Conservation (phyloP, 2,797 vertebrate species). For the Sebastes minor region DNA sequence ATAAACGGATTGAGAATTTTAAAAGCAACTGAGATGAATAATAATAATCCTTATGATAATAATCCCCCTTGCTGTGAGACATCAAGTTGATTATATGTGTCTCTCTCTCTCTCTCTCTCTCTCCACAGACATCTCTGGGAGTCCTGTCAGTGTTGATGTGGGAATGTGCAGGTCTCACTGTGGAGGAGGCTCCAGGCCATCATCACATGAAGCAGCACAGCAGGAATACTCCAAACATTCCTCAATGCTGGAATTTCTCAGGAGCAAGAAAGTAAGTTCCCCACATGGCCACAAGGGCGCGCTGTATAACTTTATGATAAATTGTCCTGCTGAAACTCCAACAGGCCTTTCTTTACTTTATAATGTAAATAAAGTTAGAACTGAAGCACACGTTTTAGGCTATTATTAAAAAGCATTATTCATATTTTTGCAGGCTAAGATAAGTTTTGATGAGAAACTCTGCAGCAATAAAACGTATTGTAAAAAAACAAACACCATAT, state of each 20-base stretch:
- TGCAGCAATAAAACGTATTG: too few species aligned
- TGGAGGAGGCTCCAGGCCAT: slow-evolving; percentile 37
- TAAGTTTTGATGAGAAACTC: too few species aligned
- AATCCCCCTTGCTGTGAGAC: neutral
- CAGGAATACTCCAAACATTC: slow-evolving; percentile 75
- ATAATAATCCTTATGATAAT: neutral
- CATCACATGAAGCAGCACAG: slow-evolving; percentile 44
- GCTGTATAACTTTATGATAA: slow-evolving; percentile 12
- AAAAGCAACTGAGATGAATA: neutral
- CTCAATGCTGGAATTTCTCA: slow-evolving; percentile 84
- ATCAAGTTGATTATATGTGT: neutral
- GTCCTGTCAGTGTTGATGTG: slow-evolving; percentile 81
- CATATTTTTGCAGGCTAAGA: neutral
- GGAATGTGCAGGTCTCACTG: slow-evolving; percentile 82
- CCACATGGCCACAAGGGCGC: slow-evolving; percentile 36
- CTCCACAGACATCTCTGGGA: slow-evolving; percentile 81
- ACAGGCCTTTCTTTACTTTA: neutral
- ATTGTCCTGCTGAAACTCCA: neutral
- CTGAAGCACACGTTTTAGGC: neutral
- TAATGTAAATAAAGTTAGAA: neutral
- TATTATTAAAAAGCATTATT: neutral
- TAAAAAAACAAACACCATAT: neutral
- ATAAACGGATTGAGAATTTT: neutral
- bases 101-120: neutral
- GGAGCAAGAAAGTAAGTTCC: slow-evolving; percentile 81